A percentile compares a stretch with the other conserved stretches of the same genome.
Conservation (phyloP, 1,140 invertebrate genomes). For the Druon quercuslanigerum region DNA sequence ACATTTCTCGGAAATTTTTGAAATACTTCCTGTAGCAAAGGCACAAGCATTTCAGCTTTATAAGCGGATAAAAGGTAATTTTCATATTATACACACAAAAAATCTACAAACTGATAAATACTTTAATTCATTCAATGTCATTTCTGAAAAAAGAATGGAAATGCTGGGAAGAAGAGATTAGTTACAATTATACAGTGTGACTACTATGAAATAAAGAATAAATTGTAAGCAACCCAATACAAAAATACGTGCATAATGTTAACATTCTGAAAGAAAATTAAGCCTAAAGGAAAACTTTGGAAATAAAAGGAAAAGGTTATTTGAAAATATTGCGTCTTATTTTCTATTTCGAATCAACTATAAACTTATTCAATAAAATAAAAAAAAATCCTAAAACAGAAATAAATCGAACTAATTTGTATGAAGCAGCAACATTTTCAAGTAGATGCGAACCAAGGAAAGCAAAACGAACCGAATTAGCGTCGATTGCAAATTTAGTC, state of each 20-base stretch:
- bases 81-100: no score
- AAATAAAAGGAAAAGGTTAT: no score
- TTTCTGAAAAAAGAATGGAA: background rate
- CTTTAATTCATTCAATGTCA: background rate
- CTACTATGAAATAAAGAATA: background rate
- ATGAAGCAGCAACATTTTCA: conserved; percentile 1
- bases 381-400: no score
- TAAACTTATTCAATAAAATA: no score
- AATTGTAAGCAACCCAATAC: background rate
- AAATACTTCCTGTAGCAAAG: background rate
- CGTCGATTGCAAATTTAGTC: background rate
- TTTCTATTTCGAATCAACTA: no score
- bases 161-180: background rate
- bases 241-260: background rate
- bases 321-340: no score
- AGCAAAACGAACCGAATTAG: conserved; percentile 25
- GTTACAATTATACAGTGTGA: background rate
- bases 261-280: no score
- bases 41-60: background rate
- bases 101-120: no score
- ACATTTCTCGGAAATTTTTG: background rate
- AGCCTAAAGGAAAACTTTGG: no score
- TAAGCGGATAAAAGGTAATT: no score
- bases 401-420: no score
- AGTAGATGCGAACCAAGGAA: conserved; percentile 1